A percentile compares a stretch with the other conserved stretches of the same genome.
These are phyloP conservation scores for Parascotia fuliginaria DNA, from an alignment of 2,888 invertebrate species.

Conservation along the genomic window DNA sequence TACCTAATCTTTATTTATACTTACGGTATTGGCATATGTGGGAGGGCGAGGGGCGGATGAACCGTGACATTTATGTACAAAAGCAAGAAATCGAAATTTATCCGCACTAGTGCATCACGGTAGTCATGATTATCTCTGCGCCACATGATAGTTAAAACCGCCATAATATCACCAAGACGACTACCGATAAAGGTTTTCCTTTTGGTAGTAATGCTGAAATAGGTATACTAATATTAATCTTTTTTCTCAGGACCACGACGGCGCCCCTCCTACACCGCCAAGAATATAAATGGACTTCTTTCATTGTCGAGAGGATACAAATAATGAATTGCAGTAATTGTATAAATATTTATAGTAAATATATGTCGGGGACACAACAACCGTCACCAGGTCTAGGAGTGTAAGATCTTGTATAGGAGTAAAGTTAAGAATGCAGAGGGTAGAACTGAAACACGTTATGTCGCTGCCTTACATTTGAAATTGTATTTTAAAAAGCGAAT, in stretches of 20 bases:
- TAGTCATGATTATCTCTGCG: no score
- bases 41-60: no score
- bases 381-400: constrained; percentile 21
- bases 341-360: constrained; percentile 51
- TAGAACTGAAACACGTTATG: constrained; percentile 20
- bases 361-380: constrained; percentile 14
- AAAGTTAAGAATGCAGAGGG: constrained; percentile 1
- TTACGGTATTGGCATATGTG: no score
- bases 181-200: no score
- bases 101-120: no score
- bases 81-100: no score
- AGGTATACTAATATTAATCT: constrained; percentile 8
- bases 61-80: no score
- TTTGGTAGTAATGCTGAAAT: background rate
- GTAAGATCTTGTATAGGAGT: constrained; percentile 40
- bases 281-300: constrained; percentile 61
- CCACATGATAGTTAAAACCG: no score
- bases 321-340: constrained; percentile 63
- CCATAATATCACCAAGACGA: no score
- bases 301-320: constrained; percentile 44
- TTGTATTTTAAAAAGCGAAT: constrained; percentile 9
- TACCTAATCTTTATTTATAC: no score
- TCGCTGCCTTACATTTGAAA: constrained; percentile 37
- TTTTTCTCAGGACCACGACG: constrained; percentile 72
- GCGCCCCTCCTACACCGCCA: constrained; percentile 79